These are phyloP conservation scores for Tenualosa ilisha DNA, from an alignment of 2,797 vertebrate species.

Conservation along the genomic window DNA sequence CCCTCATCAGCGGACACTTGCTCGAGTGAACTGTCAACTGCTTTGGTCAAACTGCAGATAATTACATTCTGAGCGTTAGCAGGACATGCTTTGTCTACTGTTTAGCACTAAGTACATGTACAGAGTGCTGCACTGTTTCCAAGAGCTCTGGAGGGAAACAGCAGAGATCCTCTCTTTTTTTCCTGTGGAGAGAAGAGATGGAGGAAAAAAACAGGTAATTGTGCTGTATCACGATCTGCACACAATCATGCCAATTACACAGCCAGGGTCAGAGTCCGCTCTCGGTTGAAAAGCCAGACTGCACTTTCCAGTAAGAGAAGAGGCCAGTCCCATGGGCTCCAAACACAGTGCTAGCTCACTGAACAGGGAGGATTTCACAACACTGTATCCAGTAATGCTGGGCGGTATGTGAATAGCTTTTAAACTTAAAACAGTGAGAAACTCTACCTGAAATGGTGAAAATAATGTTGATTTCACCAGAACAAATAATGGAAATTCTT, in stretches of 20 bases:
- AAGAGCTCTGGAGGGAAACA: conserved; percentile 30
- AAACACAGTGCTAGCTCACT: background rate
- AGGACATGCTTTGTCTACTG: conserved; percentile 47
- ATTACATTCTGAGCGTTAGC: conserved; percentile 44
- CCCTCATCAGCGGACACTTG: conserved; percentile 28
- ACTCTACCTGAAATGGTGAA: background rate
- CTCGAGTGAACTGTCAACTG: conserved; percentile 37
- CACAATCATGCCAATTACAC: conserved; percentile 48
- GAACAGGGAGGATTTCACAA: background rate
- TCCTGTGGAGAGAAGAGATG: background rate
- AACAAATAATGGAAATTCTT: background rate
- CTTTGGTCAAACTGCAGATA: conserved; percentile 44
- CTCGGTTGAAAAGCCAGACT: conserved; percentile 36
- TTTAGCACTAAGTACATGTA: conserved; percentile 30
- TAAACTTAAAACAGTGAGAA: background rate
- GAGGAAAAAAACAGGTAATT: conserved; percentile 45
- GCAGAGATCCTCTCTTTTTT: conserved; percentile 37
- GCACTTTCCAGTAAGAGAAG: background rate
- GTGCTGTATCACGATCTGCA: conserved; percentile 37
- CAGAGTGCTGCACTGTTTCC: conserved; percentile 21
- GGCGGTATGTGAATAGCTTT: background rate
- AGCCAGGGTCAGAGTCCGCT: conserved; percentile 37
- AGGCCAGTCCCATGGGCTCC: background rate
- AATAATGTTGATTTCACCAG: background rate
- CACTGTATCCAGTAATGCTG: background rate